Conservation (phyloP, 2,888 invertebrate genomes). For the Trisateles emortualis region DNA sequence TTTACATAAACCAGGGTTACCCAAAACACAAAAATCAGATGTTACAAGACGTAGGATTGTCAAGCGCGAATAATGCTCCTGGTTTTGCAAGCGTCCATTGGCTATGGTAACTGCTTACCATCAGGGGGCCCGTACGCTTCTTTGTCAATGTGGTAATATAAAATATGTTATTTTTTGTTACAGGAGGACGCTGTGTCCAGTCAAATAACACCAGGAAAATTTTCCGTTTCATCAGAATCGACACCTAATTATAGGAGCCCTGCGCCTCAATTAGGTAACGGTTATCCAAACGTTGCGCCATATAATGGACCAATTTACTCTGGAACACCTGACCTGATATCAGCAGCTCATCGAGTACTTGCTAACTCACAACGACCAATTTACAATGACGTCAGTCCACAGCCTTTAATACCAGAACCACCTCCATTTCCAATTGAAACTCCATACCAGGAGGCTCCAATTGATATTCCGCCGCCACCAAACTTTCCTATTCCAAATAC, state of each 20-base stretch:
- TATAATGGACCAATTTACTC: not conserved
- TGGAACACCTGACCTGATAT: slow-evolving; percentile 6
- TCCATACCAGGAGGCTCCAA: slow-evolving; percentile 8
- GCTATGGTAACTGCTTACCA: too few species aligned
- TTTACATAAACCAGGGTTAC: too few species aligned
- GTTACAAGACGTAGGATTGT: too few species aligned
- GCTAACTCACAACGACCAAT: slow-evolving; percentile 10
- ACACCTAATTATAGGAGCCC: slow-evolving; percentile 4
- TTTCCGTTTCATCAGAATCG: slow-evolving; percentile 3
- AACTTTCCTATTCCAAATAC: slow-evolving; percentile 10
- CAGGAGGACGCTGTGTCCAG: slow-evolving; percentile 40
- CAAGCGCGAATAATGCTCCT: too few species aligned
- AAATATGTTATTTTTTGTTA: slow-evolving; percentile 31
- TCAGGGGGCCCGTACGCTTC: too few species aligned
- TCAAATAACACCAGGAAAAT: slow-evolving; percentile 24
- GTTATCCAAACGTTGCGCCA: slow-evolving; percentile 1
- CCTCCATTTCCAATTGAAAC: not conserved
- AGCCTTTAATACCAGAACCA: slow-evolving; percentile 5
- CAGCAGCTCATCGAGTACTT: slow-evolving; percentile 14
- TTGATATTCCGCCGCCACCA: slow-evolving; percentile 14
- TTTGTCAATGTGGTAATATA: too few species aligned
- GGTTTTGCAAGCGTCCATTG: too few species aligned
- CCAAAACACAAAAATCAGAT: too few species aligned
- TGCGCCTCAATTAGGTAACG: slow-evolving; percentile 17
- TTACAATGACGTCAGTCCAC: slow-evolving; percentile 15